A percentile compares a stretch with the other conserved stretches of the same genome.
These are phyloP conservation scores for Acronicta alni DNA, from an alignment of 2,888 invertebrate genomes.

Conservation along the genomic window DNA sequence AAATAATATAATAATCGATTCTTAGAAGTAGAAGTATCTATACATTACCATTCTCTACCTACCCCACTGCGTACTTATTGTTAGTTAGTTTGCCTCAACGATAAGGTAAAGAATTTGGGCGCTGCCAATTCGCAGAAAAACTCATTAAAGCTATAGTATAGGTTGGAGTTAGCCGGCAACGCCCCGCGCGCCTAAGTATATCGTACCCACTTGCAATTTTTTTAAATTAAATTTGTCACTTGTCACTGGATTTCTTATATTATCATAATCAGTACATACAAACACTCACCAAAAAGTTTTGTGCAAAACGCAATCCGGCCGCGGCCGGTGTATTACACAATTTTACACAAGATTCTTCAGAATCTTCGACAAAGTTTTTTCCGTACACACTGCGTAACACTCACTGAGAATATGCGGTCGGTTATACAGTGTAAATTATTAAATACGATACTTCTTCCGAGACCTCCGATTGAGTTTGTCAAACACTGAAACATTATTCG, in stretches of 20 bases:
- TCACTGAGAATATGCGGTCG: conserved; percentile 89
- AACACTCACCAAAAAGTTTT: conserved; percentile 86
- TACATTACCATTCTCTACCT: conserved; percentile 1
- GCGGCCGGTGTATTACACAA: conserved; percentile 87
- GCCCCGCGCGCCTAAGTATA: conserved; percentile 70
- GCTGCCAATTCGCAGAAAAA: conserved; percentile 79
- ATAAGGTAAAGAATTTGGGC: conserved; percentile 71
- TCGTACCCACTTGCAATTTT: conserved; percentile 47
- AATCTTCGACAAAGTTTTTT: conserved; percentile 90
- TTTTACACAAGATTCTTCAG: conserved; percentile 89
- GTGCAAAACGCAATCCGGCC: conserved; percentile 86
- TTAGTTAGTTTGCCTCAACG: conserved; percentile 23
- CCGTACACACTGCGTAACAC: conserved; percentile 89
- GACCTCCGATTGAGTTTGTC: conserved; percentile 88
- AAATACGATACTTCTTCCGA: conserved; percentile 87
- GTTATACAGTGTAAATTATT: conserved; percentile 88
- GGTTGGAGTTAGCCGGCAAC: conserved; percentile 75
- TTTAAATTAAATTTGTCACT: conserved; percentile 37
- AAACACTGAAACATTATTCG: conserved; percentile 90
- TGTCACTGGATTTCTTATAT: conserved; percentile 16
- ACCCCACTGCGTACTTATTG: conserved; percentile 3
- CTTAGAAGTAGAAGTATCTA: not conserved
- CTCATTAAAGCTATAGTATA: conserved; percentile 65
- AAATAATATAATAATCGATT: not conserved
- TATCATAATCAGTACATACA: conserved; percentile 36